Percentiles rank a stretch among this genome's conserved stretches.
phyloP scores from a whole-genome alignment of 2,888 invertebrate genomes.

The Mactromeris polynyma region DNA sequence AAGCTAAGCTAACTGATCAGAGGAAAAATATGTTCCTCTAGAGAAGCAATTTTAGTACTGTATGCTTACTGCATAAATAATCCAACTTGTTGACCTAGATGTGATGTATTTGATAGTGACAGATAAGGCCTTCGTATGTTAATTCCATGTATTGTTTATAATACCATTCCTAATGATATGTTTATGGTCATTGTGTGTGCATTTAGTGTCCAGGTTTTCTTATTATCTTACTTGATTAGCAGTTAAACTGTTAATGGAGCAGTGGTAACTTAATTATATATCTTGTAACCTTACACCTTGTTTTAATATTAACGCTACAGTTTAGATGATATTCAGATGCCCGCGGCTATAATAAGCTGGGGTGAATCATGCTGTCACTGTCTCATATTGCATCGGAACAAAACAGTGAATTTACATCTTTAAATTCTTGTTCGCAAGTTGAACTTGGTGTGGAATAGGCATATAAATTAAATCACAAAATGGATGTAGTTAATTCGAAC shows the following conservation, averaged over 20 bases:
- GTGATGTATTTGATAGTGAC: neutral
- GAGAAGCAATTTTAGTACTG: too few species aligned
- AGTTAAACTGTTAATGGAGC: neutral
- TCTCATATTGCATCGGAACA: conserved; percentile 36
- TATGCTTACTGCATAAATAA: too few species aligned
- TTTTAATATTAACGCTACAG: neutral
- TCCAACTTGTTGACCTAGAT: neutral
- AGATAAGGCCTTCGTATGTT: neutral
- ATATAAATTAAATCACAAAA: neutral
- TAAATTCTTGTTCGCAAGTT: neutral
- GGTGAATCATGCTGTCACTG: conserved; percentile 25
- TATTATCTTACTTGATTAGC: neutral
- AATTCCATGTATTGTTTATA: conserved; percentile 4
- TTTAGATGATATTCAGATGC: neutral
- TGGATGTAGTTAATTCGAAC: neutral
- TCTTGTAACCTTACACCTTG: conserved; percentile 2
- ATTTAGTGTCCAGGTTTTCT: neutral
- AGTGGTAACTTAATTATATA: neutral
- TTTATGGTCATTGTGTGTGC: neutral
- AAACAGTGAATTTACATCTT: neutral
- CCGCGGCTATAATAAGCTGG: neutral
- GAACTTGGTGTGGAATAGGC: neutral
- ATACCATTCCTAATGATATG: neutral
- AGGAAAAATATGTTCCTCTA: too few species aligned
- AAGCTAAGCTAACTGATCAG: too few species aligned